A percentile compares a stretch with the other conserved stretches of the same genome.
phyloP scores from a whole-genome alignment of 2,888 invertebrate species.

The Hololepta plana region DNA sequence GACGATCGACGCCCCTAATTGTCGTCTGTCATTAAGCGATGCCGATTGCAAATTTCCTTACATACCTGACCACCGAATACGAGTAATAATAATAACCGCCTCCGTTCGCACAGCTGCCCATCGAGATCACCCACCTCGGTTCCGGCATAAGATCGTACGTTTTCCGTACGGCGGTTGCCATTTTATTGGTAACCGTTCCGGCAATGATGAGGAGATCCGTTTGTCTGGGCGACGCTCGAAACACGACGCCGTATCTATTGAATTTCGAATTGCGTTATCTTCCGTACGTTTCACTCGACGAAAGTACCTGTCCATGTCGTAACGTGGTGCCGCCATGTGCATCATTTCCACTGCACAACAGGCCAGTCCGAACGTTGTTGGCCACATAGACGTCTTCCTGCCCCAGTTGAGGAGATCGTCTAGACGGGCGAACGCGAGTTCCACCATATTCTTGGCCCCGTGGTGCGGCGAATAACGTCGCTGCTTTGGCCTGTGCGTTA shows the following conservation, averaged over 20 bases:
- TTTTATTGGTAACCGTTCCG: slow-evolving; percentile 46
- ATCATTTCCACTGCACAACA: slow-evolving; percentile 54
- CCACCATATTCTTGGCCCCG: slow-evolving; percentile 27
- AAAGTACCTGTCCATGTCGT: slow-evolving; percentile 45
- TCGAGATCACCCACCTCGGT: slow-evolving; percentile 55
- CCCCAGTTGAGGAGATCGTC: slow-evolving; percentile 51
- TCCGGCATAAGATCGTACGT: slow-evolving; percentile 46
- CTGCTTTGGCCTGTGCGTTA: slow-evolving; percentile 19
- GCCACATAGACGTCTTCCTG: slow-evolving; percentile 44
- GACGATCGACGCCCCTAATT: slow-evolving; percentile 52
- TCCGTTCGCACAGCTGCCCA: slow-evolving; percentile 63
- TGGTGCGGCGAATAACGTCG: slow-evolving; percentile 45
- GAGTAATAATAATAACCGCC: slow-evolving; percentile 66
- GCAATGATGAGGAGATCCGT: slow-evolving; percentile 47
- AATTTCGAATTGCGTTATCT: too few species aligned
- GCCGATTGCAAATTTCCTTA: not conserved
- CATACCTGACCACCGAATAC: slow-evolving; percentile 41
- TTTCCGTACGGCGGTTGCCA: slow-evolving; percentile 46
- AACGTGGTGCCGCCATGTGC: slow-evolving; percentile 49
- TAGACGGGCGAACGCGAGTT: slow-evolving; percentile 39
- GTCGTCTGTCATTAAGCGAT: not conserved
- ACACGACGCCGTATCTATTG: slow-evolving; percentile 38
- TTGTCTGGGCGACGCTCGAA: slow-evolving; percentile 41
- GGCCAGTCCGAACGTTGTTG: slow-evolving; percentile 49
- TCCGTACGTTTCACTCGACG: too few species aligned